Evolutionary conservation across 1,140 invertebrate species (phyloP).

Genomic region (Leucophenga varia): DNA sequence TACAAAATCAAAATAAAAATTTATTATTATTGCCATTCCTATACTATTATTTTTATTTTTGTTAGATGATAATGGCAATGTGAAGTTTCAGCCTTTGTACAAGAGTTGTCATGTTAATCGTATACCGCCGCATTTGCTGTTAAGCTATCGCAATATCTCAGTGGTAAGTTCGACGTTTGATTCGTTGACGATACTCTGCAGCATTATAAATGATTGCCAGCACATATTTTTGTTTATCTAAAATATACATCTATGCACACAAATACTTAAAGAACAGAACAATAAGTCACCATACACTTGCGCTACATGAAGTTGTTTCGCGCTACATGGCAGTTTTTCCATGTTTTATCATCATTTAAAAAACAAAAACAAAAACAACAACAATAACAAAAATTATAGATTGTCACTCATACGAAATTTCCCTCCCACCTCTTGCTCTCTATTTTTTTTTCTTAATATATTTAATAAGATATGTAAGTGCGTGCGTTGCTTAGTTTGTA

Average conservation of each 20-base stretch:
- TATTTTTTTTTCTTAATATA: too few relatives aligned
- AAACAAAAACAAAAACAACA: slow-evolving; percentile 6
- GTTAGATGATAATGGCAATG: slow-evolving; percentile 52
- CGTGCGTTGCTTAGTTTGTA: slow-evolving; percentile 21
- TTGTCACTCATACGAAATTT: too few relatives aligned
- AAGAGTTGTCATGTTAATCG: slow-evolving; percentile 63
- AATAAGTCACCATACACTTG: too few relatives aligned
- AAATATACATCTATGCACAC: slow-evolving; percentile 17
- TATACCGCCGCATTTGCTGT: slow-evolving; percentile 59
- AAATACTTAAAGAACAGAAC: slow-evolving; percentile 10
- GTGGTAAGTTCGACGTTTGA: slow-evolving; percentile 56
- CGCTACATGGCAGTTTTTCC: slow-evolving; percentile 37
- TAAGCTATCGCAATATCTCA: slow-evolving; percentile 62
- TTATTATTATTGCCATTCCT: slow-evolving; percentile 13
- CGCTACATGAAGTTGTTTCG: too few relatives aligned
- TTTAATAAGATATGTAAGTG: too few relatives aligned
- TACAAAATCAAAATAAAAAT: too few relatives aligned
- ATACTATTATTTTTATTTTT: slow-evolving; percentile 17
- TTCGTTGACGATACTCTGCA: too few relatives aligned
- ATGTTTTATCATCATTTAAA: slow-evolving; percentile 25
- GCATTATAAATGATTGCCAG: too few relatives aligned
- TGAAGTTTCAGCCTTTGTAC: slow-evolving; percentile 63
- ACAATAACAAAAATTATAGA: too few relatives aligned
- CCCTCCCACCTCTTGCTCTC: too few relatives aligned
- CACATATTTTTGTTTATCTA: too few relatives aligned